These are phyloP conservation scores for Gallinago stenura DNA, from an alignment of 2,797 vertebrate species.

Conservation along the genomic window DNA sequence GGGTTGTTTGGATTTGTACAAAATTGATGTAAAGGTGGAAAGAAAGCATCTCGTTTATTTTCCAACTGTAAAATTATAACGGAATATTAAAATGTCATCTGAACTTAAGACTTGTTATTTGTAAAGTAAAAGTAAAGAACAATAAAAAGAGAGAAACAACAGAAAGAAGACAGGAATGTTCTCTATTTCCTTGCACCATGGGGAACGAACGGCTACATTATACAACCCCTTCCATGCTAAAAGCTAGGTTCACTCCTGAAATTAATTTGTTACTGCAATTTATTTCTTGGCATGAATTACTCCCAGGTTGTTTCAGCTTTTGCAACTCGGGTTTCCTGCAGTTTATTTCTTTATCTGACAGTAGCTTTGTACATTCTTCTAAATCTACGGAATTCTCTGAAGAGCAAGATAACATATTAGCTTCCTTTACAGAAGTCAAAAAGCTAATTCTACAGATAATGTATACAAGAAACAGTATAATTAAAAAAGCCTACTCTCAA, in stretches of 20 bases:
- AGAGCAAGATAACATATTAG: background rate
- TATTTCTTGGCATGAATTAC: constrained; percentile 56
- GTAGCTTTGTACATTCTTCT: background rate
- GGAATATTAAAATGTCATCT: constrained; percentile 54
- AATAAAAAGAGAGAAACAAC: background rate
- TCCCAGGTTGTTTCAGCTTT: background rate
- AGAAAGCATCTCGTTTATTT: constrained; percentile 98
- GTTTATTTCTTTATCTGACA: constrained; percentile 31
- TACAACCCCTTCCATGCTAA: background rate
- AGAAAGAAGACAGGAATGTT: background rate
- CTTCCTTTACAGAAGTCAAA: background rate
- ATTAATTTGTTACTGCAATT: constrained; percentile 46
- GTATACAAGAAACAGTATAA: background rate
- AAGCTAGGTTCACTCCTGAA: constrained; percentile 5
- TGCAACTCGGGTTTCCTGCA: background rate
- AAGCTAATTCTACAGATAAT: background rate
- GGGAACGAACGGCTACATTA: background rate
- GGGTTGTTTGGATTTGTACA: constrained; percentile 99
- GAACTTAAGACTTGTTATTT: constrained; percentile 5
- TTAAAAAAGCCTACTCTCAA: background rate
- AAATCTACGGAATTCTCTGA: background rate
- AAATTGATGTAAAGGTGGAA: constrained; percentile 98
- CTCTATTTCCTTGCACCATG: background rate
- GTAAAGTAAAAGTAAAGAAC: background rate
- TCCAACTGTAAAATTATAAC: constrained; percentile 88